These are phyloP conservation scores for Zosterops pallidus DNA, from an alignment of 2,113 vertebrate genomes.

Conservation along the genomic window DNA sequence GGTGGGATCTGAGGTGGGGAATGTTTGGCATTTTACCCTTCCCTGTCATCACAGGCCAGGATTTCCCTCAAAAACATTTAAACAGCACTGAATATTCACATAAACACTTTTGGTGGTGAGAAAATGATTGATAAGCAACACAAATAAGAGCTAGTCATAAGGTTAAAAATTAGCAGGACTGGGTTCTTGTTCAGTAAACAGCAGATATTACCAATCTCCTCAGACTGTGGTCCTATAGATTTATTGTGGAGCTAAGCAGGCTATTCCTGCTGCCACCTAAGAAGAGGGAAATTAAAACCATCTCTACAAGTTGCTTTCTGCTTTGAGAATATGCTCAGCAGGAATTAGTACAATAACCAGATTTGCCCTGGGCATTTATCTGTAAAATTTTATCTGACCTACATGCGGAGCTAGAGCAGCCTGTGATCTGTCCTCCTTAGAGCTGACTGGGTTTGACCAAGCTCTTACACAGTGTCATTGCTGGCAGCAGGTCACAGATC, in stretches of 20 bases:
- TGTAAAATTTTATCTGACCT: constrained; percentile 7
- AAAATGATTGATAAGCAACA: neutral
- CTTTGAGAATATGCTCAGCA: neutral
- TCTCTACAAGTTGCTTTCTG: neutral
- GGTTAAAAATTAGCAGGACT: neutral
- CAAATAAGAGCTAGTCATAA: neutral
- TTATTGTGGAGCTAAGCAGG: neutral
- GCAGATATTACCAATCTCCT: neutral
- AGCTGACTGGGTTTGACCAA: neutral
- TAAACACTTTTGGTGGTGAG: neutral
- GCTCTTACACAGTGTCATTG: neutral
- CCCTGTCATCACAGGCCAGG: neutral
- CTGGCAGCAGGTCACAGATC: neutral
- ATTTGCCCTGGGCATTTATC: neutral
- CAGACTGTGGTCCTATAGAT: neutral
- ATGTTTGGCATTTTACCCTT: neutral
- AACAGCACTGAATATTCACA: neutral
- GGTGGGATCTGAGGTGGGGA: neutral
- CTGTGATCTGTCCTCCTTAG: neutral
- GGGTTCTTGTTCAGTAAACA: neutral
- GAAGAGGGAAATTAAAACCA: neutral
- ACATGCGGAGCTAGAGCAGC: neutral
- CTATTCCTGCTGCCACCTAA: neutral
- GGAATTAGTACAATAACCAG: neutral
- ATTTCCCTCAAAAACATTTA: neutral